phyloP scores from a whole-genome alignment of 2,797 vertebrate genomes.

The Pangasius mekongensis region DNA sequence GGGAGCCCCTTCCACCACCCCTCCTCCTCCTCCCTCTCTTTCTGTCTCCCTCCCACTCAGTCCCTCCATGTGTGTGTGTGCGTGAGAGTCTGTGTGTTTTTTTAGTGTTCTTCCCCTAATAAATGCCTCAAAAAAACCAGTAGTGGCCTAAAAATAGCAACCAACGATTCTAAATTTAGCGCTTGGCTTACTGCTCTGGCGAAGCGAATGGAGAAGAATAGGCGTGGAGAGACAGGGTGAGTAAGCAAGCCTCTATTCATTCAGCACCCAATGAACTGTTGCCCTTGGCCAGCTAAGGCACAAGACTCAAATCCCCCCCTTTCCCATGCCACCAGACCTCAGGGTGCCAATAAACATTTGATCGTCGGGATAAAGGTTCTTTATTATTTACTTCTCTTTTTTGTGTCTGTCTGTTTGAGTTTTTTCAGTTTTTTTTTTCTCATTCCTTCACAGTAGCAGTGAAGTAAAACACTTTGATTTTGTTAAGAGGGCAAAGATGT shows the following conservation, averaged over 20 bases:
- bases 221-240: conserved; percentile 80
- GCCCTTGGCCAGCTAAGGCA: conserved; percentile 82
- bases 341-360: conserved; percentile 87
- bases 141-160: conserved; percentile 96
- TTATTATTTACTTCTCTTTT: conserved; percentile 68
- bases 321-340: conserved; percentile 74
- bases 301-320: conserved; percentile 68
- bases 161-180: conserved; percentile 92
- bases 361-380: conserved; percentile 80
- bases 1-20: conserved; percentile 64
- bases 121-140: conserved; percentile 88
- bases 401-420: conserved; percentile 10
- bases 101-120: conserved; percentile 81
- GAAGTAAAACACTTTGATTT: conserved; percentile 38
- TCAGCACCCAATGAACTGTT: conserved; percentile 81
- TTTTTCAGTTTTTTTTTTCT: conserved; percentile 26
- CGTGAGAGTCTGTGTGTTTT: conserved; percentile 59
- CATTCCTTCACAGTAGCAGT: conserved; percentile 8
- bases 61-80: conserved; percentile 46
- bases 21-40: conserved; percentile 40
- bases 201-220: conserved; percentile 95
- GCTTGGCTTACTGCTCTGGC: conserved; percentile 82
- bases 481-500: conserved; percentile 1
- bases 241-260: conserved; percentile 83
- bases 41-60: conserved; percentile 32